These are phyloP conservation scores for Phoeniculus purpureus DNA, from an alignment of 2,797 vertebrate genomes.

Conservation along the genomic window DNA sequence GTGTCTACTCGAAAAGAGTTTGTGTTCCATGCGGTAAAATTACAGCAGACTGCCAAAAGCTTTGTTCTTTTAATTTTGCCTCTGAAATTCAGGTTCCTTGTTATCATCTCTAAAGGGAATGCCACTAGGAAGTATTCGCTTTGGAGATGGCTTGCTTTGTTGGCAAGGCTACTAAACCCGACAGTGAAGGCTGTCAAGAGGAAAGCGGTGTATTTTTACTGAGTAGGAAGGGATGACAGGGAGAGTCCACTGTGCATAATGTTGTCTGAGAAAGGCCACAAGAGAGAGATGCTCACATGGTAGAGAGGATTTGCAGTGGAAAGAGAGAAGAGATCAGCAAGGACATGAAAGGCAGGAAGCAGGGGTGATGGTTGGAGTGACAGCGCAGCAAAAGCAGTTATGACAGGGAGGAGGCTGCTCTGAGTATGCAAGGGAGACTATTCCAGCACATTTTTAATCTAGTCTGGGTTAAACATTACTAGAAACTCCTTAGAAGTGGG, in stretches of 20 bases:
- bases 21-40: background rate
- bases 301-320: background rate
- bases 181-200: conserved; percentile 31
- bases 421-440: background rate
- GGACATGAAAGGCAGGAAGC: background rate
- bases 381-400: background rate
- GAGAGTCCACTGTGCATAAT: conserved; percentile 22
- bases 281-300: background rate
- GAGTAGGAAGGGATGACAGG: conserved; percentile 30
- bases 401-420: background rate
- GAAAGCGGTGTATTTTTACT: conserved; percentile 20
- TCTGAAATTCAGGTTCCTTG: conserved; percentile 42
- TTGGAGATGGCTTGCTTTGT: conserved; percentile 57
- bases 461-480: background rate
- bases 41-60: background rate
- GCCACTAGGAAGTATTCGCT: conserved; percentile 38
- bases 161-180: conserved; percentile 37
- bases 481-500: background rate
- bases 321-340: background rate
- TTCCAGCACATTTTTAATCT: background rate
- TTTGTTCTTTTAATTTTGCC: conserved; percentile 20
- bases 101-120: conserved; percentile 47
- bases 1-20: background rate
- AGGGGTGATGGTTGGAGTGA: background rate
- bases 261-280: conserved; percentile 21